Evolutionary conservation across 37 sponge, comb jelly and placozoan species (phyloP).

Genomic region (Hormiphora californensis): DNA sequence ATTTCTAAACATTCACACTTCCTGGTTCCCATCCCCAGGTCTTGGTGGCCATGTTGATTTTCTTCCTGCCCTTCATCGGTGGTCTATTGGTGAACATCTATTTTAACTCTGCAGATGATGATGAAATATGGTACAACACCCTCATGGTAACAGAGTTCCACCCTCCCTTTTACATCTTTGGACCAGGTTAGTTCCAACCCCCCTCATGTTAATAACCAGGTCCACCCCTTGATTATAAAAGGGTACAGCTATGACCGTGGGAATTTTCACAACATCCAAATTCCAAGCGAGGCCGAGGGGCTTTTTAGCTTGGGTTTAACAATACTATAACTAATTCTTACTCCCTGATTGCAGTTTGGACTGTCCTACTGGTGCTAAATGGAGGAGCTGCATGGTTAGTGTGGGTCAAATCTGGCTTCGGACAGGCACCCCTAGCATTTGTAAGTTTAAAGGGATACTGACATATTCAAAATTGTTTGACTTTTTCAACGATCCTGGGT

Average conservation of each 20-base stretch:
- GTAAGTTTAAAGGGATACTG: not conserved
- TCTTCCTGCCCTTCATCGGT: not conserved
- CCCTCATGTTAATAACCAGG: no score
- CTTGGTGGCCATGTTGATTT: not conserved
- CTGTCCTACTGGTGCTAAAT: not conserved
- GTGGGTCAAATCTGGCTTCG: conserved; percentile 3
- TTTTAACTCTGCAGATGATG: not conserved
- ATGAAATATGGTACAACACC: not conserved
- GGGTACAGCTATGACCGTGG: no score
- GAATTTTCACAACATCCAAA: no score
- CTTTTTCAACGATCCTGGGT: no score
- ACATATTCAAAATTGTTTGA: no score
- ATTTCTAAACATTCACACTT: not conserved
- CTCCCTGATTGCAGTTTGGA: not conserved
- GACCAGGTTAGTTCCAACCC: not conserved
- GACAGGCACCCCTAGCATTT: not conserved
- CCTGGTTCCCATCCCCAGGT: not conserved
- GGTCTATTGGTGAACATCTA: not conserved
- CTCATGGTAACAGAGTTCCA: not conserved
- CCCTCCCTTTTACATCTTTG: not conserved
- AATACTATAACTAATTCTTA: not conserved
- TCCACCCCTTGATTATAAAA: no score
- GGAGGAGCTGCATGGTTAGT: not conserved
- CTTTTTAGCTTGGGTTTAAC: no score
- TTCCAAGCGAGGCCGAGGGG: no score